Base-by-base conservation (phyloP, 2,888 invertebrate species). In the Drosophila kuntzei region DNA sequence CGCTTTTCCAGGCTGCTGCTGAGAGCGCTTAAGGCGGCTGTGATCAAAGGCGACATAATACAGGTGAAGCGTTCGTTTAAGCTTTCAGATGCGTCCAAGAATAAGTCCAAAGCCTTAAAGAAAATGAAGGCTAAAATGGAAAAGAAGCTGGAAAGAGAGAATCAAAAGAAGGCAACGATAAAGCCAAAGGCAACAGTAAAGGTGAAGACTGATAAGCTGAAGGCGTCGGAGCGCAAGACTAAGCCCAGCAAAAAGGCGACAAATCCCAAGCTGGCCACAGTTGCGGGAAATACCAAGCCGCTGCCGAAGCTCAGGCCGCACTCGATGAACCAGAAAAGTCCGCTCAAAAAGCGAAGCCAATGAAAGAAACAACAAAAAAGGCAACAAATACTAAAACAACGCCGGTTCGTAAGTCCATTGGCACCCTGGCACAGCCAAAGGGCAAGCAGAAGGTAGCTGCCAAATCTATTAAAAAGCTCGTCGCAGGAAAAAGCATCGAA, bases 41-140 rank as follows among this genome's bases (percentile, higher is more conserved):
- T 46, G 18, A 12, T 29, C 12, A 46, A n/a, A 0, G 44, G 44
- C 7, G 44, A 57, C 3, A 0, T 57, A 9, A 20, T 3, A 1
- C 55, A 36, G 12, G 22, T 46, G 44, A 57, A 57, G 16, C 12
- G 14, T 2, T 57, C 55, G 9, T 57, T 57, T 27, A 57, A 46
- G 44, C 55, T 57, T 11, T 46, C 55, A 1, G 14, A 25, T 6
- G 34, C 12, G 7, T 1, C 46, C 6, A 57, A 46, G 16, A 25
- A 3, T 1, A 57, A 44, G 16, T 36, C 37, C 0, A 57, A 36
- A 6, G 55, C 55, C 3, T 11, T 57, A 2, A n/a, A 22, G 6
- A 57, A 57, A 46, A 16, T 57, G 25, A 36, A 44, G 25, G 22
- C 25, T 5, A 57, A 57, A 36, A 25, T 25, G 44, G 34, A 44